Conservation (phyloP, 2,797 vertebrate genomes). For the Acrossocheilus wenchowensis region DNA sequence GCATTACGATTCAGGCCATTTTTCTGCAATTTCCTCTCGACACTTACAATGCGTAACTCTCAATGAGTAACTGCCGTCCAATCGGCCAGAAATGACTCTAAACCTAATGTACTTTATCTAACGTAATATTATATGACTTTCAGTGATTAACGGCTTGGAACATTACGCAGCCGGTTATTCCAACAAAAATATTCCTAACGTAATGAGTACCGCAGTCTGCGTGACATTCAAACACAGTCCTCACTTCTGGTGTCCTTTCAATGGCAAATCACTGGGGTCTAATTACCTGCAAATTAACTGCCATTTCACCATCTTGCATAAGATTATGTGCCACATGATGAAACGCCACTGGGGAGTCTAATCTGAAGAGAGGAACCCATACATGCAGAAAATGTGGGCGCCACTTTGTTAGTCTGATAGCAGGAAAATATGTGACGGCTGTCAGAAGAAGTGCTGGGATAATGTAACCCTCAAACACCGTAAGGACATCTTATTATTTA, state of each 20-base stretch:
- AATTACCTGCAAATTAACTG: conserved; percentile 86
- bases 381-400: conserved; percentile 70
- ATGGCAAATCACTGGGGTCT: conserved; percentile 84
- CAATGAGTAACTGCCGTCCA: conserved; percentile 5
- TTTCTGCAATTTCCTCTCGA: not conserved
- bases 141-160: conserved; percentile 24
- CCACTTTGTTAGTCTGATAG: conserved; percentile 73
- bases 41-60: not conserved
- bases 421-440: conserved; percentile 65
- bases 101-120: conserved; percentile 23
- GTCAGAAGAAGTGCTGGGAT: conserved; percentile 63
- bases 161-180: conserved; percentile 45
- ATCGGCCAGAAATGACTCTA: not conserved
- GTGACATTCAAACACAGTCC: conserved; percentile 63
- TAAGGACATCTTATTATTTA: conserved; percentile 66
- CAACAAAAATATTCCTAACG: conserved; percentile 53
- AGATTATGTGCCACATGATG: conserved; percentile 86
- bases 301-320: conserved; percentile 90
- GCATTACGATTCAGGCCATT: not conserved
- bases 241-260: conserved; percentile 69
- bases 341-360: conserved; percentile 78
- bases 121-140: conserved; percentile 27
- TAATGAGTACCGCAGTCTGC: conserved; percentile 28
- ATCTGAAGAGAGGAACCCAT: conserved; percentile 72
- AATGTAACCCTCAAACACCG: conserved; percentile 67